A percentile compares a stretch with the other conserved stretches of the same genome.
These are phyloP conservation scores for Andrena cerasifolii DNA, from an alignment of 1,140 invertebrate genomes.

Conservation along the genomic window DNA sequence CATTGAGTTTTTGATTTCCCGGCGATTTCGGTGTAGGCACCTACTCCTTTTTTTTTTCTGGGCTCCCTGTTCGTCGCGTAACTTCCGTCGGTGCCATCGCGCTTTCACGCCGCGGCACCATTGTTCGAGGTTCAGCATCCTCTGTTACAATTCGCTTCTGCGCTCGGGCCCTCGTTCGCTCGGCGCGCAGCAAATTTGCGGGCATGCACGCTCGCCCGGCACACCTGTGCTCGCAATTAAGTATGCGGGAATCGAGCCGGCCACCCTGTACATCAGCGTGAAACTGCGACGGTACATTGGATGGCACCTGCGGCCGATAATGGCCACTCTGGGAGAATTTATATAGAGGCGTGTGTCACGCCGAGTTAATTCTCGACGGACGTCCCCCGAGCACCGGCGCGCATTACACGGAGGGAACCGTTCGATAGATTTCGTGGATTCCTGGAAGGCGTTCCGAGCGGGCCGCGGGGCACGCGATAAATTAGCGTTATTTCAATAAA, in stretches of 20 bases:
- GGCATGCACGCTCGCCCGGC: background rate
- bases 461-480: slow-evolving; percentile 52
- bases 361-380: slow-evolving; percentile 26
- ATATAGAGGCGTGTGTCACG: slow-evolving; percentile 34
- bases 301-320: slow-evolving; percentile 36
- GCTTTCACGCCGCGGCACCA: too few relatives aligned
- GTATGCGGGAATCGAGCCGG: background rate
- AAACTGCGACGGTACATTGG: background rate
- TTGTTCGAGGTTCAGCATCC: too few relatives aligned
- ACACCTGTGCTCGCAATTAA: slow-evolving; percentile 1
- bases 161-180: too few relatives aligned
- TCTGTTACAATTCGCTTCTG: too few relatives aligned
- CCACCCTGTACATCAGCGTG: background rate
- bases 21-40: too few relatives aligned
- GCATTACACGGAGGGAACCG: slow-evolving; percentile 17
- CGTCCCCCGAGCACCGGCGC: background rate
- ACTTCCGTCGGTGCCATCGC: too few relatives aligned
- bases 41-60: too few relatives aligned
- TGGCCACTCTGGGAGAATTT: slow-evolving; percentile 34
- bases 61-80: too few relatives aligned
- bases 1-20: too few relatives aligned
- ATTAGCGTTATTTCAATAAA: slow-evolving; percentile 60
- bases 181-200: too few relatives aligned
- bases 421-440: slow-evolving; percentile 55
- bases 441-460: slow-evolving; percentile 34